These are phyloP conservation scores for Aporrectodea caliginosa DNA, from an alignment of 1,140 invertebrate genomes.

Conservation along the genomic window DNA sequence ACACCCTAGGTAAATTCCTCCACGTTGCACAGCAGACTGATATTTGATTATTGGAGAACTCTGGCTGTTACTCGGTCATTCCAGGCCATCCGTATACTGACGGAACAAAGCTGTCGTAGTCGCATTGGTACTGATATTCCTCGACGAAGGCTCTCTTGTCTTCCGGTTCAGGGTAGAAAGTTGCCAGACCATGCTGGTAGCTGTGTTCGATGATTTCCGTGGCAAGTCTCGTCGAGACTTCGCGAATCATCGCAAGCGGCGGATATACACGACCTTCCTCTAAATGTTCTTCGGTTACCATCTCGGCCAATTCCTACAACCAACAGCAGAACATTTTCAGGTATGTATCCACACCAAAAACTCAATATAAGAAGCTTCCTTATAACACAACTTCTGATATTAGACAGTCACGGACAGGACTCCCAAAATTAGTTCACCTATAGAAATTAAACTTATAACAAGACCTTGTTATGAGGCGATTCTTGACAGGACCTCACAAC, in stretches of 20 bases:
- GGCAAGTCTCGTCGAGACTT: conserved; percentile 67
- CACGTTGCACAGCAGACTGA: neutral
- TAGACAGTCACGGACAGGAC: neutral
- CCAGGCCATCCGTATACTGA: conserved; percentile 58
- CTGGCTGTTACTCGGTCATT: conserved; percentile 14
- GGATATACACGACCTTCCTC: conserved; percentile 82
- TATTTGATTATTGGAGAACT: neutral
- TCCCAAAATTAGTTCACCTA: neutral
- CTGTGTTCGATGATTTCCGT: conserved; percentile 35
- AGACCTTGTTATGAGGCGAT: neutral
- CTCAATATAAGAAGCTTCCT: no score
- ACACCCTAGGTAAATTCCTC: neutral
- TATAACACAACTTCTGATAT: neutral
- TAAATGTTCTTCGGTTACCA: conserved; percentile 75
- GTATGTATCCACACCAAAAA: no score
- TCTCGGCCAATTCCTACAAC: conserved; percentile 70
- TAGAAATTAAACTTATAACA: neutral
- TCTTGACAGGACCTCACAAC: no score
- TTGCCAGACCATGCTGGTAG: conserved; percentile 61
- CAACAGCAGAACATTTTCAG: no score
- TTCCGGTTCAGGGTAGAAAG: conserved; percentile 76
- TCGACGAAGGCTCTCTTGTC: conserved; percentile 27
- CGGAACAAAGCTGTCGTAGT: conserved; percentile 58
- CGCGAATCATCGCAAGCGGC: conserved; percentile 73
- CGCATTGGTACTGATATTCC: conserved; percentile 56